Evolutionary conservation across 2,797 vertebrate species (phyloP).

Genomic region (Sebastes oblongus): DNA sequence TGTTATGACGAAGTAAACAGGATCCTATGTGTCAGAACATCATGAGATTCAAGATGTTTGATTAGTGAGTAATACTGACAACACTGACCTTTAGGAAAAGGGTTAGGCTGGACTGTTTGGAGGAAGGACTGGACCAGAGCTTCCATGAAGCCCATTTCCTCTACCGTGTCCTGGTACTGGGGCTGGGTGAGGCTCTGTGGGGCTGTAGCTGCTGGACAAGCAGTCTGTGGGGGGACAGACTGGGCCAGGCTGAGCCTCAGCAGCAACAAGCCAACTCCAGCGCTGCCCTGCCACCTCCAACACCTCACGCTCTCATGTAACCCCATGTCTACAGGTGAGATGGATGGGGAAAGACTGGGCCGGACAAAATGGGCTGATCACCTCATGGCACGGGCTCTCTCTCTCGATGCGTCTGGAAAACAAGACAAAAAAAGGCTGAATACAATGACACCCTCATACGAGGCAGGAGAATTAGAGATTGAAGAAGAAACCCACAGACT

Average conservation of each 20-base stretch:
- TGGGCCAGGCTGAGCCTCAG: conserved; percentile 52
- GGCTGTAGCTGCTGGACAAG: conserved; percentile 39
- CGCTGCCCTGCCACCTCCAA: neutral
- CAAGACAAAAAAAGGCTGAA: conserved; percentile 14
- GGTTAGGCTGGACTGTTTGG: conserved; percentile 82
- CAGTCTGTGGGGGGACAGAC: neutral
- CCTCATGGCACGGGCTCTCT: conserved; percentile 32
- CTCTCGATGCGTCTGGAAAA: conserved; percentile 38
- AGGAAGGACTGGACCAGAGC: conserved; percentile 84
- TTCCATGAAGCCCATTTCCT: conserved; percentile 63
- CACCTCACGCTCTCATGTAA: neutral
- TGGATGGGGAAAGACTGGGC: neutral
- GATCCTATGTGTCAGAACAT: neutral
- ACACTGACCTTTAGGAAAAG: conserved; percentile 82
- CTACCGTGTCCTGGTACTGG: conserved; percentile 27
- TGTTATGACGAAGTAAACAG: neutral
- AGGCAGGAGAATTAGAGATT: neutral
- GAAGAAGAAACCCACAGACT: conserved; percentile 26
- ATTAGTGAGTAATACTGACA: conserved; percentile 62
- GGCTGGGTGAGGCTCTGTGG: conserved; percentile 63
- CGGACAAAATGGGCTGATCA: conserved; percentile 18
- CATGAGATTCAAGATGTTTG: neutral
- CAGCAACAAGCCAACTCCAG: conserved; percentile 43
- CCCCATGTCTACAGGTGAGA: conserved; percentile 32
- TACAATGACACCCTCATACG: neutral